Base-by-base conservation (phyloP, 2,113 vertebrate genomes). In the Emydura subglobosa region DNA sequence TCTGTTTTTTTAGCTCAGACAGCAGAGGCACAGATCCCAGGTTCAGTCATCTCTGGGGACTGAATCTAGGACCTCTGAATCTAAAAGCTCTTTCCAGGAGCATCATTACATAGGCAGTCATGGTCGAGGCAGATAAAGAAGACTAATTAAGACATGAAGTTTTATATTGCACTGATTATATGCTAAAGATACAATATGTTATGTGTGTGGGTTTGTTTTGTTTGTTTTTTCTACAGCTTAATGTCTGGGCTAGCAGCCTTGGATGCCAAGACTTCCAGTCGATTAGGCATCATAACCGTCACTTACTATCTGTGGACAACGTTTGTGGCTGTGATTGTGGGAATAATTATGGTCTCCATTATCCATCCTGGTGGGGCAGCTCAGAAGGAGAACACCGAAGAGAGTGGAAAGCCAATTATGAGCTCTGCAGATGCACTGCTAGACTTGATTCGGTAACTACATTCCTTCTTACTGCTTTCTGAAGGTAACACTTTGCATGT, bases 281-380 rank as follows among this genome's bases (percentile, higher is more conserved):
- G 99, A 80, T 96, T 99, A 98, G 99, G 99, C 82, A 99, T 99
- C 97, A 99, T 99, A 97, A 99, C 99, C 0, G 98, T 99, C 96
- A 99, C 99, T 4, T 99, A 99, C 98, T 99, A 99, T 98, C 98
- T 99, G 92, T 99, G 99, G 99, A 99, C 99, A 96, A 99, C 99
- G 12, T 99, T 99, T 83, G 98, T 99, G 88, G 99, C 99, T 0
- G 99, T 99, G 68, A 95, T 99, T 22, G 99, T 99, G 98, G 99
- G 99, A 83, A 99, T 99, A 90, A 89, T 99, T 98, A 99, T 99
- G 99, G 99, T 99, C 13, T 99, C 99, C 96, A 98, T 99, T 96
- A 99, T 99, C 97, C 99, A 99, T 93, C 99, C 99, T 0, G 99
- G 99, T 0, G 99, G 99, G 22, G 99, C 99, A 0, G 99, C 99